A percentile compares a stretch with the other conserved stretches of the same genome.
These are phyloP conservation scores for Heliconius aoede DNA, from an alignment of 2,888 invertebrate genomes.

Conservation along the genomic window DNA sequence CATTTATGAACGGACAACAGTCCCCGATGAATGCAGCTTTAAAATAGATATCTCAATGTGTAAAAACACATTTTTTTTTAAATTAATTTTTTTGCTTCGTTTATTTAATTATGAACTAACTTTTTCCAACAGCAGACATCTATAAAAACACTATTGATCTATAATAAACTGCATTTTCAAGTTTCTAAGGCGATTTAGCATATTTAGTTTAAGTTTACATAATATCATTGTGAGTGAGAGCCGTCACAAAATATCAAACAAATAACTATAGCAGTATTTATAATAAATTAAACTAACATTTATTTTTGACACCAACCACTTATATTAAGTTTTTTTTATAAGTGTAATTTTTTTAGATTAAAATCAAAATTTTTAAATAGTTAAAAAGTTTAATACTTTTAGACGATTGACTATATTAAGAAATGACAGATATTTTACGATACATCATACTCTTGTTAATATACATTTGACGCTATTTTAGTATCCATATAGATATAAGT, in stretches of 20 bases:
- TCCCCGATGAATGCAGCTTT: slow-evolving; percentile 1
- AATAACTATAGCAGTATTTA: not conserved
- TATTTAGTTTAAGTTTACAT: not conserved
- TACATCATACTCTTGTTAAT: not conserved
- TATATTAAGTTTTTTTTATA: not conserved
- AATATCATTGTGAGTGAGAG: slow-evolving; percentile 8
- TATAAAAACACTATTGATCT: slow-evolving; percentile 1
- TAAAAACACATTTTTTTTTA: not conserved
- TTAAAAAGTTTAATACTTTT: not conserved
- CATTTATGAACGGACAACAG: slow-evolving; percentile 33
- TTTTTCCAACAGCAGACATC: not conserved
- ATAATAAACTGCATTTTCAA: slow-evolving; percentile 24
- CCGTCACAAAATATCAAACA: slow-evolving; percentile 2
- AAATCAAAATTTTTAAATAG: not conserved
- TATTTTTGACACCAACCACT: not conserved
- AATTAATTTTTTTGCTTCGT: not conserved
- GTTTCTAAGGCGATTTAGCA: not conserved
- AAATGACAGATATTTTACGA: not conserved
- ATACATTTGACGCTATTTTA: slow-evolving; percentile 6
- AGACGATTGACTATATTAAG: not conserved
- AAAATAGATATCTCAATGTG: not conserved
- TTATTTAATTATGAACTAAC: not conserved
- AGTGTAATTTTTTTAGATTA: not conserved
- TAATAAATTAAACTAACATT: not conserved
- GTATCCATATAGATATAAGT: not conserved